Conservation (phyloP, 2,797 vertebrate species). For the Fundulus diaphanus region DNA sequence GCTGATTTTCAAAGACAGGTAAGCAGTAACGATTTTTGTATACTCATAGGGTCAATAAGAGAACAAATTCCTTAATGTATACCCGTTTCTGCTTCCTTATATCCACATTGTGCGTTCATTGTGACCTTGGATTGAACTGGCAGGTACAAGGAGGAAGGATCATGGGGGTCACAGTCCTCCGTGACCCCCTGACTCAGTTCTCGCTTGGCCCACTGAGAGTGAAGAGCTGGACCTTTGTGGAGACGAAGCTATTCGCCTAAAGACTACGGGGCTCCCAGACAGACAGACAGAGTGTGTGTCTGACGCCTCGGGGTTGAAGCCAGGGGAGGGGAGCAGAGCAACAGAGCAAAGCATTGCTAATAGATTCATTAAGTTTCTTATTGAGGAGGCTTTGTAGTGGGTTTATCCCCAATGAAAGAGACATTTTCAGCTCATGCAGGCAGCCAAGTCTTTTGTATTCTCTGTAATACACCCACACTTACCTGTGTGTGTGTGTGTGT, state of each 20-base stretch:
- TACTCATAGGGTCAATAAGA: neutral
- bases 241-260: constrained; percentile 51
- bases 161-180: constrained; percentile 53
- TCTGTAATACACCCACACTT: constrained; percentile 11
- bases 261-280: constrained; percentile 57
- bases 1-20: constrained; percentile 5
- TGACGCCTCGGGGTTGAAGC: constrained; percentile 58
- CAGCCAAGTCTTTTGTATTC: constrained; percentile 2
- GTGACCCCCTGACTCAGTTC: constrained; percentile 47
- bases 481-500: neutral
- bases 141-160: constrained; percentile 65
- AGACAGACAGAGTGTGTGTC: constrained; percentile 44
- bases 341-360: constrained; percentile 70
- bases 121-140: constrained; percentile 75
- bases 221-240: constrained; percentile 72
- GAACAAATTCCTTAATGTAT: neutral
- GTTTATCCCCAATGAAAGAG: constrained; percentile 81
- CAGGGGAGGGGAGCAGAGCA: constrained; percentile 46
- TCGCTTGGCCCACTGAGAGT: constrained; percentile 56
- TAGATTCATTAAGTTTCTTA: constrained; percentile 79
- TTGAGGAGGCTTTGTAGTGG: constrained; percentile 77
- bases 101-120: constrained; percentile 8
- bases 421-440: constrained; percentile 69
- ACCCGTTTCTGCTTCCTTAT: neutral
- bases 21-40: neutral